These are phyloP conservation scores for Heptranchias perlo DNA, from an alignment of 2,113 vertebrate species.

Conservation along the genomic window DNA sequence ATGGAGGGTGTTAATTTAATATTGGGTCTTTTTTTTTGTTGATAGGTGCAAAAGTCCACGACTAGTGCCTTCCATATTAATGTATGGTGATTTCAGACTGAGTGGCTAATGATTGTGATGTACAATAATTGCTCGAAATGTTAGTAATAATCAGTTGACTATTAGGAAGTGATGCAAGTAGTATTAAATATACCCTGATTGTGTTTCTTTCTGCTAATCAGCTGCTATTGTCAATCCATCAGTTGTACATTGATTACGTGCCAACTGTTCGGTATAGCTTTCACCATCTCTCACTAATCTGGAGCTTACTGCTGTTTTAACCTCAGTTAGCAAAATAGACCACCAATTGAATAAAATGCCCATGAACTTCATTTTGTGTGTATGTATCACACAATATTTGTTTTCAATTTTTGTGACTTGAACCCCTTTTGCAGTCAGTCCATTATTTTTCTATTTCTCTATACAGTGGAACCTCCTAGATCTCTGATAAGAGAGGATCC, in stretches of 20 bases:
- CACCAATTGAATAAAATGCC: not conserved
- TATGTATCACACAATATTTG: not conserved
- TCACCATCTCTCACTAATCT: not conserved
- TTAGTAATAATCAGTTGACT: not conserved
- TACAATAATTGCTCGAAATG: constrained; percentile 2
- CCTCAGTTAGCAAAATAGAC: not conserved
- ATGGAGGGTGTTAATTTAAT: not conserved
- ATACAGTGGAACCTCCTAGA: not conserved
- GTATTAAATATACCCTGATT: not conserved
- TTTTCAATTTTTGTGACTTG: not conserved
- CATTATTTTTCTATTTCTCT: not conserved
- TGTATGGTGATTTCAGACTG: not conserved
- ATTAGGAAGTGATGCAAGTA: not conserved
- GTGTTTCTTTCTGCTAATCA: constrained; percentile 9
- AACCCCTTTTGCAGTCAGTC: not conserved
- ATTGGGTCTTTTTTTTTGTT: not conserved
- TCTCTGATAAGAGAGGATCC: not conserved
- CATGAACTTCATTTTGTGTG: not conserved
- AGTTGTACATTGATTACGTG: not conserved
- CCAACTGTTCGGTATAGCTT: not conserved
- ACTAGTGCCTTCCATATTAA: constrained; percentile 4
- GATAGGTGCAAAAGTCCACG: not conserved
- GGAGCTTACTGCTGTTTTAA: not conserved
- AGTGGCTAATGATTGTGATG: not conserved
- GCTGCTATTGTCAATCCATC: not conserved